Conservation (phyloP, 2,113 vertebrate species). For the Mesoclemmys tuberculata region DNA sequence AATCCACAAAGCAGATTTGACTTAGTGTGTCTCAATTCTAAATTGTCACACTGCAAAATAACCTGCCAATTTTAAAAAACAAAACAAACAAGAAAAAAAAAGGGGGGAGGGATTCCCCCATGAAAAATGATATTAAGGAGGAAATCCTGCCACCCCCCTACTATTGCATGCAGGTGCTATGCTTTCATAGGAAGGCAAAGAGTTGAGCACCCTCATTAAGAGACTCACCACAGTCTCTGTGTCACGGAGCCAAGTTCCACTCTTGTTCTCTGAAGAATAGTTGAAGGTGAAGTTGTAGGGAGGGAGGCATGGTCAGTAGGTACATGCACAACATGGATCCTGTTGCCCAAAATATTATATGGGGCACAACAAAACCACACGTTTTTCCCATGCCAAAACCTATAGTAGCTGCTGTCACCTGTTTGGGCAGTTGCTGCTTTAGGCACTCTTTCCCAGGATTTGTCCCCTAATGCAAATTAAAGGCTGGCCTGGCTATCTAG, state of each 20-base stretch:
- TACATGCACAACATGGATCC: background rate
- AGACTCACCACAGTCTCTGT: background rate
- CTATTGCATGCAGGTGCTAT: rapidly evolving
- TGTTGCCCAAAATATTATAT: background rate
- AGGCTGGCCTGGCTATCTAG: background rate
- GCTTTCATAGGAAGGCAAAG: background rate
- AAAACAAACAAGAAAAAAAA: background rate
- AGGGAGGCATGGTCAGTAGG: background rate
- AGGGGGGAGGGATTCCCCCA: constrained; percentile 29
- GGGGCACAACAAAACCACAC: background rate
- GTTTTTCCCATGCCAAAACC: background rate
- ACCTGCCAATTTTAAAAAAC: constrained; percentile 38
- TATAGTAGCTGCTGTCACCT: background rate
- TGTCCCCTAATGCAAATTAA: background rate
- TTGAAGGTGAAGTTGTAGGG: background rate
- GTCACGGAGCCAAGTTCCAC: rapidly evolving
- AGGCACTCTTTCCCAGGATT: background rate
- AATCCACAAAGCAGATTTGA: constrained; percentile 50
- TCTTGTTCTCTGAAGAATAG: rapidly evolving
- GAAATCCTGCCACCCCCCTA: constrained; percentile 60
- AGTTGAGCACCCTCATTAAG: background rate
- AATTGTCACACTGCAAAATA: constrained; percentile 2
- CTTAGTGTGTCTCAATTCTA: background rate
- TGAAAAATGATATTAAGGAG: constrained; percentile 37
- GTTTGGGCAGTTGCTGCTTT: background rate